These are phyloP conservation scores for Heterodera filipjevi DNA, from an alignment of 2,888 invertebrate species.

Conservation along the genomic window DNA sequence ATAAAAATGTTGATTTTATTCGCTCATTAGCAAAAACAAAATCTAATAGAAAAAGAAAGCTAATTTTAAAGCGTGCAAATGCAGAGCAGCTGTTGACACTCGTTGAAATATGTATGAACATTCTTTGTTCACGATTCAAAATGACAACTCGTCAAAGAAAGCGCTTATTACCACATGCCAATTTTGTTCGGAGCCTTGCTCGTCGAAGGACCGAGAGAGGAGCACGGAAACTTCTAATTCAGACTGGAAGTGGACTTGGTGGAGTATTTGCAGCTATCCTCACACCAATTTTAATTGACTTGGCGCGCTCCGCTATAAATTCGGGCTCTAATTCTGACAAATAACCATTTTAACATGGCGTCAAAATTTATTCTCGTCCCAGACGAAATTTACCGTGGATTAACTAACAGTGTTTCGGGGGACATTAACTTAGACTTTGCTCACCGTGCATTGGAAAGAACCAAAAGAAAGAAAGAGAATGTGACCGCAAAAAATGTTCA, in stretches of 20 bases:
- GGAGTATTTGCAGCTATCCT: slow-evolving; percentile 5
- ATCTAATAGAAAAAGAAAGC: background rate
- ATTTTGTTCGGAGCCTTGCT: slow-evolving; percentile 24
- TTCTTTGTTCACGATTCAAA: slow-evolving; percentile 6
- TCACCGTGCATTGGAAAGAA: background rate
- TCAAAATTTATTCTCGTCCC: slow-evolving; percentile 30
- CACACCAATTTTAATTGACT: slow-evolving; percentile 20
- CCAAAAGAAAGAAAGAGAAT: slow-evolving; percentile 6
- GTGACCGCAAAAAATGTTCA: slow-evolving; percentile 8
- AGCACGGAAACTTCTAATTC: slow-evolving; percentile 17
- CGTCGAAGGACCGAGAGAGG: slow-evolving; percentile 22
- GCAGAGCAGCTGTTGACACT: slow-evolving; percentile 19
- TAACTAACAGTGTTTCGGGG: background rate
- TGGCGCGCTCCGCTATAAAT: slow-evolving; percentile 16
- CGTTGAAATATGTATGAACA: slow-evolving; percentile 29
- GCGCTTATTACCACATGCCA: slow-evolving; percentile 26
- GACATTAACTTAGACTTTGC: background rate
- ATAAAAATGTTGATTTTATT: slow-evolving; percentile 10
- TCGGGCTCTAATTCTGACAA: background rate
- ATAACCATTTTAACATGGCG: slow-evolving; percentile 6
- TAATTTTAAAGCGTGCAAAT: slow-evolving; percentile 1
- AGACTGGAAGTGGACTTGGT: slow-evolving; percentile 15
- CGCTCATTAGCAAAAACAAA: slow-evolving; percentile 16
- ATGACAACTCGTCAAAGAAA: slow-evolving; percentile 21
- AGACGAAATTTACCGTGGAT: slow-evolving; percentile 30